Conservation (phyloP, 2,797 vertebrate genomes). For the Sorex maritimensis region DNA sequence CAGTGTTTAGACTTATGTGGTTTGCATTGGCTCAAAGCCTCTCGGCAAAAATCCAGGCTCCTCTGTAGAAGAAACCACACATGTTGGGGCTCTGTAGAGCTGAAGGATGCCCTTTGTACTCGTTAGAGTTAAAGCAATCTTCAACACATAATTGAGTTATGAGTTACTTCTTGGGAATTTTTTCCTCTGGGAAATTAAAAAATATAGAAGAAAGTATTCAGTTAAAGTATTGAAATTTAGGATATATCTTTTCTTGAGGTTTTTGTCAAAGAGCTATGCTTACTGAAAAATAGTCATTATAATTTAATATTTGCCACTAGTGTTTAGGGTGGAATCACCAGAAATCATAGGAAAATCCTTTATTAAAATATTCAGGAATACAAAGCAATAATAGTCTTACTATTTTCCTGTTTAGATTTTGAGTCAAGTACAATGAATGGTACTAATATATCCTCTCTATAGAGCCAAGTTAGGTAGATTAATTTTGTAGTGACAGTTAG, state of each 20-base stretch:
- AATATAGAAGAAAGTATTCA: background rate
- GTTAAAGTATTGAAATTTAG: slow-evolving; percentile 26
- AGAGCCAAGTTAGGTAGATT: background rate
- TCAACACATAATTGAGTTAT: slow-evolving; percentile 47
- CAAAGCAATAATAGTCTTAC: background rate
- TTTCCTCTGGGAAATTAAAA: slow-evolving; percentile 52
- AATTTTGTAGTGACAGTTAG: background rate
- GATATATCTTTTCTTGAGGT: background rate
- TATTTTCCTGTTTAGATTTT: background rate
- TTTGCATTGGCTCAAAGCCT: slow-evolving; percentile 89
- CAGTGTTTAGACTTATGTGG: slow-evolving; percentile 86
- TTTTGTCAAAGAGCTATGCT: background rate
- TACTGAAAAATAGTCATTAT: background rate
- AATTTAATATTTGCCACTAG: background rate
- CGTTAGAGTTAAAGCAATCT: slow-evolving; percentile 69
- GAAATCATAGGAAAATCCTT: background rate
- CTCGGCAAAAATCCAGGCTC: slow-evolving; percentile 81
- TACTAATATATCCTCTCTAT: background rate
- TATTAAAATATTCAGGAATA: background rate
- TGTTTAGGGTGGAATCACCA: background rate
- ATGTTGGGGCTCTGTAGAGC: slow-evolving; percentile 76
- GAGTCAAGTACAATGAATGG: background rate
- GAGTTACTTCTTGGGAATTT: slow-evolving; percentile 61
- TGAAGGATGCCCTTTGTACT: slow-evolving; percentile 88
- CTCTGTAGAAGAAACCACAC: slow-evolving; percentile 87